These are phyloP conservation scores for Itoplectis maculator DNA, from an alignment of 2,888 invertebrate genomes.

Conservation along the genomic window DNA sequence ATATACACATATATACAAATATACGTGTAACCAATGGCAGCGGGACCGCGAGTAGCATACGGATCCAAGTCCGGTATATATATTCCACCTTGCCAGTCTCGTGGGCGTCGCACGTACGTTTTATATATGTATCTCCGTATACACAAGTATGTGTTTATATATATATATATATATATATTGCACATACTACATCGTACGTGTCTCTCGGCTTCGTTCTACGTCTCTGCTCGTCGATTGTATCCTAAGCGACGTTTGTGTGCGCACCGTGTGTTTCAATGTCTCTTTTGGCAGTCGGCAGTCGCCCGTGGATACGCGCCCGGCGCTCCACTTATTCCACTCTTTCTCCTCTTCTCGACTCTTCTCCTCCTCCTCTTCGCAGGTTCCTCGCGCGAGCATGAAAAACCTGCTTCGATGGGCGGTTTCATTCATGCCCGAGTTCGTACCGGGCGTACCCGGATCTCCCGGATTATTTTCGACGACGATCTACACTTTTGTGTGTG, in stretches of 20 bases:
- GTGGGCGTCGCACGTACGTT: conserved; percentile 66
- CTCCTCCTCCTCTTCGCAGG: conserved; percentile 13
- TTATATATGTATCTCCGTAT: background rate
- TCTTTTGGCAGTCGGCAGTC: background rate
- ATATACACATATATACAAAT: conserved; percentile 17
- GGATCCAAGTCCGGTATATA: conserved; percentile 67
- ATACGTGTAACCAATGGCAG: conserved; percentile 39
- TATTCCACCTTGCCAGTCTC: conserved; percentile 58
- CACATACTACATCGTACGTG: no score
- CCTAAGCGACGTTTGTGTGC: conserved; percentile 23
- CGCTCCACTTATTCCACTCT: conserved; percentile 42
- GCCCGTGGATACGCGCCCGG: no score
- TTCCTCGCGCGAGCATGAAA: conserved; percentile 18
- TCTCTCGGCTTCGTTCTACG: conserved; percentile 1
- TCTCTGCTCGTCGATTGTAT: conserved; percentile 27
- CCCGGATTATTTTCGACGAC: conserved; percentile 44
- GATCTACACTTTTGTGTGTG: conserved; percentile 9
- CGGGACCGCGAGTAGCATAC: conserved; percentile 66
- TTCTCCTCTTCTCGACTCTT: background rate
- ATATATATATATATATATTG: conserved; percentile 6
- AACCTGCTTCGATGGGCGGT: conserved; percentile 46
- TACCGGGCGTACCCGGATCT: conserved; percentile 59
- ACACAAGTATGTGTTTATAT: conserved; percentile 5
- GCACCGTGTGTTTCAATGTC: conserved; percentile 47
- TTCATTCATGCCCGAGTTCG: conserved; percentile 61